Evolutionary conservation across 2,113 vertebrate genomes (phyloP).

Genomic region (Tachysurus fulvidraco): DNA sequence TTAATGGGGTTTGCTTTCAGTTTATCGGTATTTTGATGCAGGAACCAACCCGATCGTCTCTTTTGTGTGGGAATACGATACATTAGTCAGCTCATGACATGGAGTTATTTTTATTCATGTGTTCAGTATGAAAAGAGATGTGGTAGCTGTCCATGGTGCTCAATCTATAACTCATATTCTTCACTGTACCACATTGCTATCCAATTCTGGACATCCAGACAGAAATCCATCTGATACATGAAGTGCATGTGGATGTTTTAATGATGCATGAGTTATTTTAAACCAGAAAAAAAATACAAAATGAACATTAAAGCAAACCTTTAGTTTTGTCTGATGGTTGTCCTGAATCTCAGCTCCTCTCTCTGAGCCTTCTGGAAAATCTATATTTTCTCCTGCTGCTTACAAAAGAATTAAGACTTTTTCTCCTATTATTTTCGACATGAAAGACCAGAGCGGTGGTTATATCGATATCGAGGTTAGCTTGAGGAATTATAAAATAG

Average conservation of each 20-base stretch:
- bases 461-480: constrained; percentile 52
- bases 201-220: neutral
- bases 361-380: neutral
- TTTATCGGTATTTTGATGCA: neutral
- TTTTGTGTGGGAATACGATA: neutral
- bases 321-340: neutral
- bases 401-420: neutral
- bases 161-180: neutral
- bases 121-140: neutral
- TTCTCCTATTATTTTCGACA: neutral
- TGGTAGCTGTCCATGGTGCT: constrained; percentile 27
- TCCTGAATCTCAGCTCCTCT: neutral
- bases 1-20: neutral
- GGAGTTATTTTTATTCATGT: neutral
- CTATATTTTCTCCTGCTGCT: too few species aligned
- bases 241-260: neutral
- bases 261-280: neutral
- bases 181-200: neutral
- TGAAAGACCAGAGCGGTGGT: constrained; percentile 33
- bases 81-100: neutral
- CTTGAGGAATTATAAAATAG: constrained; percentile 47
- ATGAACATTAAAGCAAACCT: neutral
- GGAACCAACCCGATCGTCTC: neutral
- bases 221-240: neutral
- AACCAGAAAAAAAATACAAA: neutral